A percentile compares a stretch with the other conserved stretches of the same genome.
These are phyloP conservation scores for Sepioteuthis lessoniana DNA, from an alignment of 2,888 invertebrate species.

Conservation along the genomic window DNA sequence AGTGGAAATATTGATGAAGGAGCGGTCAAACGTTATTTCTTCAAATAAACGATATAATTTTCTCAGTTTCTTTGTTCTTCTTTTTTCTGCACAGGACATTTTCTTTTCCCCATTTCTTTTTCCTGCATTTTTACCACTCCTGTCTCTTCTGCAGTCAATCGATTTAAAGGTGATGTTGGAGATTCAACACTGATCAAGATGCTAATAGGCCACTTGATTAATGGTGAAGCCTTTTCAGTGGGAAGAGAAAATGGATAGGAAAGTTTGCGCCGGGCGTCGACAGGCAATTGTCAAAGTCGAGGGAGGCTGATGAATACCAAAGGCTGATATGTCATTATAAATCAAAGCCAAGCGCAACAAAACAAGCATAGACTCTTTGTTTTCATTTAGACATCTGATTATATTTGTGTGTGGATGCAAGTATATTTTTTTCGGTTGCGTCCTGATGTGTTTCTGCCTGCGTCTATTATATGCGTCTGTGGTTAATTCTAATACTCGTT, in stretches of 20 bases:
- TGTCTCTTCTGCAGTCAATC: not conserved
- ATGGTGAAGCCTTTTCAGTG: not conserved
- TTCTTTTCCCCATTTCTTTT: not conserved
- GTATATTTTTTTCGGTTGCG: too few relatives aligned
- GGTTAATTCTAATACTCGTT: too few relatives aligned
- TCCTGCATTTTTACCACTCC: not conserved
- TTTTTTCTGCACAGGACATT: not conserved
- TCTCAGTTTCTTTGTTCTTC: not conserved
- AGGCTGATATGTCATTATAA: too few relatives aligned
- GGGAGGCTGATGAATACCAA: too few relatives aligned
- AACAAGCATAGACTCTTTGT: too few relatives aligned
- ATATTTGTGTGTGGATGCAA: too few relatives aligned
- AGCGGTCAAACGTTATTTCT: not conserved
- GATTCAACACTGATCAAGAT: constrained; percentile 7
- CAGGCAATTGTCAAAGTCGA: not conserved
- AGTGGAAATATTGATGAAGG: not conserved
- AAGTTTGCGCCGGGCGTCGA: not conserved
- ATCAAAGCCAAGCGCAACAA: too few relatives aligned
- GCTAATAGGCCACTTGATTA: constrained; percentile 4
- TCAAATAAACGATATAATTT: not conserved
- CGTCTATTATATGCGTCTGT: too few relatives aligned
- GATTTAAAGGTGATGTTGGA: not conserved
- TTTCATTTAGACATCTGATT: too few relatives aligned
- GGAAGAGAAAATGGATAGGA: not conserved
- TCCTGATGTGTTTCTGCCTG: too few relatives aligned